Base-by-base conservation (phyloP, 1,140 invertebrate genomes). In the Nephotettix cincticeps region DNA sequence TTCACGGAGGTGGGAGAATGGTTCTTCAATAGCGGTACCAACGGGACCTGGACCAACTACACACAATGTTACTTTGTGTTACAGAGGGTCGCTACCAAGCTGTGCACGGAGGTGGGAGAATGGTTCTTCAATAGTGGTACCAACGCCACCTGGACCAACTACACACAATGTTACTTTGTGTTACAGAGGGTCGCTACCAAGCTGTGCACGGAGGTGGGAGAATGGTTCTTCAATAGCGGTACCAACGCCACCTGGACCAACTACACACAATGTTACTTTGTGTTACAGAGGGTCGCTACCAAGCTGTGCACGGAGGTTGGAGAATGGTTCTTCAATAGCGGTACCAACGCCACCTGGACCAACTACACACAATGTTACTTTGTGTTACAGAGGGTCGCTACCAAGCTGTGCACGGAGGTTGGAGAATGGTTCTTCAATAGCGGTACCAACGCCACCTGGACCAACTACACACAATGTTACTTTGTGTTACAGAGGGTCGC, bases 341-440 rank as follows among this genome's bases (percentile, higher is more conserved):
- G 80, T 28, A 77, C 75, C 1, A 83, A 84, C 51, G 76, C 61
- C 29, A 81, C 81, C 2, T 89, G 87, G 86, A 86, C 83, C 54
- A 88, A 90, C 78, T 88, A 86, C 69, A 82, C 81, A 23, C 27
- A 2, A 1, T 63, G n/a, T 23, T 25, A 17, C 27, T 17, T 72
- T 68, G 63, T 74, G 71, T 78, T 79, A 71, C 70, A 87, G 87
- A 82, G 79, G 1, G 81, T 81, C 63, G 88, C 86, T 1, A 86
- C 84, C 0, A 85, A 80, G 73, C 78, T 83, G 66, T 90, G 88
- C 73, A 82, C 83, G 73, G 54, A 75, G 17, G 79, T 85, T 68
- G 88, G 87, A 1, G 79, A 82, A 13, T 90, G 88, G 88, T 88
- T 80, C 71, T 78, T 78, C 70, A 82, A 79, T 54, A 47, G 72